phyloP scores from a whole-genome alignment of 2,113 vertebrate species.

The Phrynosoma blainvillii region DNA sequence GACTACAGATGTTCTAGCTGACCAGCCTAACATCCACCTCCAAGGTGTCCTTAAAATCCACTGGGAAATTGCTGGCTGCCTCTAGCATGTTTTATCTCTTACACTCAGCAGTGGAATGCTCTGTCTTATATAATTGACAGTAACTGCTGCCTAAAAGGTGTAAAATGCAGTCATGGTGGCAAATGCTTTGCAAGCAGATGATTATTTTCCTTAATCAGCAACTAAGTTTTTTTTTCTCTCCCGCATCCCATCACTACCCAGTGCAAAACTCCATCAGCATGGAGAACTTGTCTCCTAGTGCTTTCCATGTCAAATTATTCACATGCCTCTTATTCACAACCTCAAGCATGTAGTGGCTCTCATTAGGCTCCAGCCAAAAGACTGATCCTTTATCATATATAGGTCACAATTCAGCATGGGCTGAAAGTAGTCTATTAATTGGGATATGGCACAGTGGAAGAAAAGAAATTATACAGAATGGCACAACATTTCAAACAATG shows the following conservation, averaged over 20 bases:
- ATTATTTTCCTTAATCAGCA: conserved; percentile 15
- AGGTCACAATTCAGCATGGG: neutral
- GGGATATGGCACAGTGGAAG: neutral
- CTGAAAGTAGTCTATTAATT: neutral
- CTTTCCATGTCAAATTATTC: neutral
- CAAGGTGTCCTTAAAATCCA: neutral
- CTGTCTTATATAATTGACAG: conserved; percentile 37
- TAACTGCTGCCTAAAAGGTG: conserved; percentile 15
- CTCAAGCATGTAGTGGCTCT: neutral
- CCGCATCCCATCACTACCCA: neutral
- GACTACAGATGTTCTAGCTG: conserved; percentile 7
- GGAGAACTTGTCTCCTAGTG: neutral
- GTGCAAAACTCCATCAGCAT: conserved; percentile 18
- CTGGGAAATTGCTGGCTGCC: conserved; percentile 5
- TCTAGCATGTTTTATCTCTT: conserved; percentile 21
- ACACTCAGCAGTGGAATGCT: conserved; percentile 7
- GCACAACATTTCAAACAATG: neutral
- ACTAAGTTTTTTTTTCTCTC: neutral
- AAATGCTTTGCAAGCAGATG: conserved; percentile 21
- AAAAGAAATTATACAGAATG: neutral
- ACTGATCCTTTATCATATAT: neutral
- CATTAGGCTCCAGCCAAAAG: conserved; percentile 7
- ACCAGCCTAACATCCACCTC: neutral
- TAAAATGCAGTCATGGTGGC: conserved; percentile 15
- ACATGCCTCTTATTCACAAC: conserved; percentile 4